Evolutionary conservation across 2,888 invertebrate genomes (phyloP), one percentile per base, ranked within the genome.

Genomic region (Andrena camellia): DNA sequence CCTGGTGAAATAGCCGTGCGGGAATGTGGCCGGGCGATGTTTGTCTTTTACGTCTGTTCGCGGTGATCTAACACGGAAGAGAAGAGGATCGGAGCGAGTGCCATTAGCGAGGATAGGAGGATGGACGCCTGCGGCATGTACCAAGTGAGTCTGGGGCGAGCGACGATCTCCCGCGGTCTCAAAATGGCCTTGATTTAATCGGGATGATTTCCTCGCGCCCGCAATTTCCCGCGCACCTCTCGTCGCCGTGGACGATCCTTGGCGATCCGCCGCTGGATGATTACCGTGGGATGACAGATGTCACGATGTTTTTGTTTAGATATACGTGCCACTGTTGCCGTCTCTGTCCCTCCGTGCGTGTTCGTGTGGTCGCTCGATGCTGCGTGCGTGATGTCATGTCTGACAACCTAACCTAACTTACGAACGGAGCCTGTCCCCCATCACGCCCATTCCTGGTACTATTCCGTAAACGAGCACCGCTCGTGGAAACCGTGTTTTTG

Each of bases 41-140:
- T 31, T 26, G 57, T 67, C 59, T 31, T 23, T 48, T 23, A 0
- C 33, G 50, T 54, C n/a, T 26, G 17, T 42, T 54, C 17, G 33
- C 54, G 59, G 74, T 84, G 81, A 84, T 64, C 29, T 26, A 48
- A 71, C 42, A 35, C 26, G 42, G 54, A 67, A 68, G 54, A 42
- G 33, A 35, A 64, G 33, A 33, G 52, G 35, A 60, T n/a, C 52
- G 20, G 17, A 8, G 50, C 35, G 42, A 59, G 57, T 78, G 31
- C 67, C 74, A 73, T 59, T 52, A 63, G 48, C 13, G n/a, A 48
- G 35, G 73, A 48, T 80, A 90, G 85, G 90, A 90, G 85, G 90
- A 94, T 94, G 94, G 93, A 94, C 92, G 92, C 93, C 90, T 94
- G 91, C 90, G 93, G 93, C 90, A 93, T 94, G 91, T 94, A 93